Percentiles rank a stretch among this genome's conserved stretches.
phyloP scores from a whole-genome alignment of 1,140 invertebrate species.

The Orchesella cincta region DNA sequence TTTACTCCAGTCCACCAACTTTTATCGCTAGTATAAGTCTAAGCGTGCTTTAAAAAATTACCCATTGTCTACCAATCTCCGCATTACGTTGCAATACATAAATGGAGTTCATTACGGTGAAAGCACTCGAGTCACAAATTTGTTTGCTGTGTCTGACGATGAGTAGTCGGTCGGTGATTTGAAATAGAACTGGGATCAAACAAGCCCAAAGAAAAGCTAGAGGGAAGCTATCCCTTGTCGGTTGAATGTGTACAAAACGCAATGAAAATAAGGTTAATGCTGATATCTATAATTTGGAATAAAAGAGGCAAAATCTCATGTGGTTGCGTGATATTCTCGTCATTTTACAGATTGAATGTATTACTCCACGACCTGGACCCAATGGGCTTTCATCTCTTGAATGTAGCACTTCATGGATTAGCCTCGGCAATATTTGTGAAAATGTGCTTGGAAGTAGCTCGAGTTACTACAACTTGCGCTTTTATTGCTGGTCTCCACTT shows the following conservation, averaged over 20 bases:
- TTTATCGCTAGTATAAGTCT: too few species aligned
- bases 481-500: constrained; percentile 80
- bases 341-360: constrained; percentile 75
- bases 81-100: neutral
- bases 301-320: constrained; percentile 11
- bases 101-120: neutral
- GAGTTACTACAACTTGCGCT: constrained; percentile 51
- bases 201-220: too few species aligned
- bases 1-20: too few species aligned
- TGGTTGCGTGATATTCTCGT: neutral
- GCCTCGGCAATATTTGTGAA: constrained; percentile 77
- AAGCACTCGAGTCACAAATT: neutral
- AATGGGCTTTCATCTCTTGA: constrained; percentile 86
- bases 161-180: too few species aligned
- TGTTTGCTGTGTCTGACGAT: too few species aligned
- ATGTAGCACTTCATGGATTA: constrained; percentile 77
- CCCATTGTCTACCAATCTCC: too few species aligned
- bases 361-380: constrained; percentile 81
- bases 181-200: too few species aligned
- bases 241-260: too few species aligned
- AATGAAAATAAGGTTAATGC: too few species aligned
- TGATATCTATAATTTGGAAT: neutral
- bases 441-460: constrained; percentile 54
- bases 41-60: too few species aligned
- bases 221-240: too few species aligned